These are phyloP conservation scores for Bombyx mori DNA, from an alignment of 1,140 invertebrate genomes.

Conservation along the genomic window DNA sequence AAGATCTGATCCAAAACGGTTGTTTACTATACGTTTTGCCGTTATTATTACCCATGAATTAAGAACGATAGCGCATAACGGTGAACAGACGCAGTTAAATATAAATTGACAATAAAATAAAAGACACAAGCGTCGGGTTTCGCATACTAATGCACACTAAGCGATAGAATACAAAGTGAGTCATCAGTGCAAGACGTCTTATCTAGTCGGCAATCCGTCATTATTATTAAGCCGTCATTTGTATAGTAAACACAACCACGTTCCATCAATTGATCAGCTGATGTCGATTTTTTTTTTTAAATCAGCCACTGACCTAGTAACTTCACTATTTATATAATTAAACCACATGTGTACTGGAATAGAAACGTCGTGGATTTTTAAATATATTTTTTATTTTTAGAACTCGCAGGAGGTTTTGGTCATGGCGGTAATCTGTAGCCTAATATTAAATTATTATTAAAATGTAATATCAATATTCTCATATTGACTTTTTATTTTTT, in stretches of 20 bases:
- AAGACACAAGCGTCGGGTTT: constrained; percentile 28
- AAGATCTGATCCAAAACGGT: constrained; percentile 38
- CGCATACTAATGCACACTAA: constrained; percentile 52
- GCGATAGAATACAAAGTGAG: constrained; percentile 38
- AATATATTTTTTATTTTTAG: no score
- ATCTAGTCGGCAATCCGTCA: constrained; percentile 39
- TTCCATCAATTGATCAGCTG: no score
- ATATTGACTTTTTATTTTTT: no score
- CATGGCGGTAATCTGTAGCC: no score
- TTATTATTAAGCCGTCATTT: constrained; percentile 30
- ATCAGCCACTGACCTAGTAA: no score
- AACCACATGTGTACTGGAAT: no score
- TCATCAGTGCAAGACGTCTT: constrained; percentile 55
- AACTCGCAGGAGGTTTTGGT: no score
- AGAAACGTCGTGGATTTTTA: no score
- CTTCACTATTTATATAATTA: no score
- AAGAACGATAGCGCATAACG: constrained; percentile 39
- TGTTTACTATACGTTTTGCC: constrained; percentile 37
- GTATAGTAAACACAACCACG: constrained; percentile 14
- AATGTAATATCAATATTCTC: no score
- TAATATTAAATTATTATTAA: no score
- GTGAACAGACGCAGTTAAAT: constrained; percentile 23
- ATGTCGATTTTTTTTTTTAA: no score
- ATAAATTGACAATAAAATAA: constrained; percentile 19
- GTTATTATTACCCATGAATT: constrained; percentile 51